Conservation (phyloP, 2,888 invertebrate species). For the Conomelus anceps region DNA sequence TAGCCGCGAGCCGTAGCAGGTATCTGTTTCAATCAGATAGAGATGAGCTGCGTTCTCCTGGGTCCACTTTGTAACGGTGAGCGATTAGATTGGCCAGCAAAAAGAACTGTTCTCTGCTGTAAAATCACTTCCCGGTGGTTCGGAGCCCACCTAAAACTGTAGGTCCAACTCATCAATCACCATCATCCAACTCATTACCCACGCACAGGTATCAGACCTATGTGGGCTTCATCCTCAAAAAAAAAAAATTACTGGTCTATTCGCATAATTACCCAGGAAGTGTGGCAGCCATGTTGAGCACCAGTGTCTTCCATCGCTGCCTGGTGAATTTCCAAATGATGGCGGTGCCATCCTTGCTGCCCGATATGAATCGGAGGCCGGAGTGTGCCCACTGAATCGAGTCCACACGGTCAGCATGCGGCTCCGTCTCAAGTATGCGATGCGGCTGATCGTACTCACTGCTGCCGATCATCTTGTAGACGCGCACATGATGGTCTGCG, state of each 20-base stretch:
- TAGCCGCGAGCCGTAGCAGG: too few species aligned
- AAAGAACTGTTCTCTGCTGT: too few species aligned
- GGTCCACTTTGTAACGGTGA: too few species aligned
- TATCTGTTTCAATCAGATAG: too few species aligned
- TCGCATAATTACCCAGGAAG: conserved; percentile 40
- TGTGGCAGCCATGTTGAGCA: conserved; percentile 62
- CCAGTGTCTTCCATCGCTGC: conserved; percentile 78
- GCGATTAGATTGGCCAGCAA: too few species aligned
- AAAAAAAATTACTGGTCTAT: not conserved
- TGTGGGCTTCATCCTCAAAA: too few species aligned
- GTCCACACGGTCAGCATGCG: conserved; percentile 89
- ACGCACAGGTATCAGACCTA: too few species aligned
- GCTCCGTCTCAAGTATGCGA: conserved; percentile 64
- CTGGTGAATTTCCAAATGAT: conserved; percentile 87
- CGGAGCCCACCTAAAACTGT: too few species aligned
- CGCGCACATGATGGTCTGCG: conserved; percentile 86
- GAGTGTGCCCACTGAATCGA: conserved; percentile 91
- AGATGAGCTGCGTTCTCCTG: too few species aligned
- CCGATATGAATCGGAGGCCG: conserved; percentile 83
- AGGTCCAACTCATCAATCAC: too few species aligned
- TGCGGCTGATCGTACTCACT: conserved; percentile 58
- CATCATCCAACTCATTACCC: too few species aligned
- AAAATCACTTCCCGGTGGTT: too few species aligned
- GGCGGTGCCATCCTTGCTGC: conserved; percentile 92
- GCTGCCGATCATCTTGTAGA: conserved; percentile 74